Evolutionary conservation across 2,888 invertebrate species (phyloP), one percentile per base, ranked within the genome.

Genomic region (Tuberolachnus salignus): DNA sequence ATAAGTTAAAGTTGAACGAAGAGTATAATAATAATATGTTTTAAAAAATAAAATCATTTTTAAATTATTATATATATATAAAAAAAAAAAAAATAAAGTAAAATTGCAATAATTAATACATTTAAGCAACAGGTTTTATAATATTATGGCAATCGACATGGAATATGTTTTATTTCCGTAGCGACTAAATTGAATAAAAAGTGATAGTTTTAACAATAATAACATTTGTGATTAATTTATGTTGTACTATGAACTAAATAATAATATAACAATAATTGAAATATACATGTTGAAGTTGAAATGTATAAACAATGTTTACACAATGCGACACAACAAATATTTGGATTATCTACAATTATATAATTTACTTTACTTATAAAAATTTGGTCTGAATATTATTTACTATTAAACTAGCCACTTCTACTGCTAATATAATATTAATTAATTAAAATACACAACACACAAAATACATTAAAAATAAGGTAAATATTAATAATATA

Each of bases 221-320:
- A 71, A 61, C 34, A n/a, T 42, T 51, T 34, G 21, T 42, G 21
- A 63, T 53, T 73, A 13, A 44, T 73, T n/a, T n/a, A 53, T 51
- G 51, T 63, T 51, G 49, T 61, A n/a, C 21, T 74, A 53, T 42
- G 21, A 53, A 74, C 63, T 64, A 64, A 74, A 64, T 63, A 73
- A 63, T 73, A 73, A 63, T 14, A 73, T 73, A 73, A 72, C 72
- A 72, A 73, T 53, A 64, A 64, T 64, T 23, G 6, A 53, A 53
- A 64, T 10, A 21, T 23, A 21, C 1, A 51, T 63, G 34, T 53
- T 63, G 61, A 34, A 63, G n/a, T 64, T 44, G 8, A 64, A 74
- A 64, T 53, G 13, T 64, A 74, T 64, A 64, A 74, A 64, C 64
- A 53, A 74, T 11, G 42, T 23, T 64, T 73, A n/a, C n/a, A 74